phyloP scores from a whole-genome alignment of 2,113 vertebrate genomes.

The Pygoscelis antarcticus region DNA sequence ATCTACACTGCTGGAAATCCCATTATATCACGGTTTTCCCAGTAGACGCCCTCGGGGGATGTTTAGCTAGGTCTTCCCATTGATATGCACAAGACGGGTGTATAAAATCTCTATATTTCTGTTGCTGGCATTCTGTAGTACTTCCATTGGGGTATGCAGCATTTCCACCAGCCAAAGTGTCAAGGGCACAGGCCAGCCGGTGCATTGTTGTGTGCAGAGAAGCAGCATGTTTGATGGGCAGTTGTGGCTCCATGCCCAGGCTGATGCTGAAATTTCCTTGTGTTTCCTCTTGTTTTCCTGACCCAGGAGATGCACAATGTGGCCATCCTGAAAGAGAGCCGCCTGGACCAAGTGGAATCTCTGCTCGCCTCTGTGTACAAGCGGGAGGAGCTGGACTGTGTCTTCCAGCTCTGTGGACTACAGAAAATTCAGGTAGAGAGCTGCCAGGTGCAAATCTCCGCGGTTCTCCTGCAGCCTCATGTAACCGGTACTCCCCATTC shows the following conservation, averaged over 20 bases:
- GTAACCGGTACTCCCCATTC: background rate
- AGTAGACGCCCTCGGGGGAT: background rate
- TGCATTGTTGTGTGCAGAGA: background rate
- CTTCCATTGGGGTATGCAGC: background rate
- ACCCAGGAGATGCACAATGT: slow-evolving; percentile 63
- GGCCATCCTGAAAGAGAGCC: slow-evolving; percentile 49
- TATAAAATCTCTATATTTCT: background rate
- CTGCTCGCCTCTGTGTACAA: slow-evolving; percentile 61
- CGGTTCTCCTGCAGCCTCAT: background rate
- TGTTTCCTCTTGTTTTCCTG: background rate
- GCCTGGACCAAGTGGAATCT: slow-evolving; percentile 75
- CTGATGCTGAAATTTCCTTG: background rate
- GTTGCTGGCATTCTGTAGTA: background rate
- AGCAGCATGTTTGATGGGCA: background rate
- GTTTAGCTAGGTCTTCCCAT: background rate
- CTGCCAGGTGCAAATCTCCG: background rate
- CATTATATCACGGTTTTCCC: background rate
- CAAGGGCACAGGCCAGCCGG: background rate
- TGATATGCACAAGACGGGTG: background rate
- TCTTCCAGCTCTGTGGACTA: slow-evolving; percentile 78
- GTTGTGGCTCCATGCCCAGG: background rate
- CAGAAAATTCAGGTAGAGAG: slow-evolving; percentile 77
- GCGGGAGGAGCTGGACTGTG: slow-evolving; percentile 67
- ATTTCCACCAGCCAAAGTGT: background rate
- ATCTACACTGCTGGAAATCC: background rate